phyloP scores from a whole-genome alignment of 2,888 invertebrate genomes.

The Stictocephala bisonia region DNA sequence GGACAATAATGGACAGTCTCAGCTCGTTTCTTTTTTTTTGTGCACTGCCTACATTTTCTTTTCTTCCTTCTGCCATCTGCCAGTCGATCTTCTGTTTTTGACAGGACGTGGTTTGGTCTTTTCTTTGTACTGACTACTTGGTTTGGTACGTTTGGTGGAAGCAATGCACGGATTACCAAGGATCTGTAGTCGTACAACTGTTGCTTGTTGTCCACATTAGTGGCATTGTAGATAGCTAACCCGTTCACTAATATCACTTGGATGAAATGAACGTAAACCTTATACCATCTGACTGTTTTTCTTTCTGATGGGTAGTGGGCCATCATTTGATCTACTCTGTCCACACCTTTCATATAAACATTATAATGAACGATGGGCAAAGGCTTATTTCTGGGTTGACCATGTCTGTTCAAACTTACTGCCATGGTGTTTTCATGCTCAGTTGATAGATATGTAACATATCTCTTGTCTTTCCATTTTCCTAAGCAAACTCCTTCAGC shows the following conservation, averaged over 20 bases:
- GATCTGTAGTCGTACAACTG: background rate
- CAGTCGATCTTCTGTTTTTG: conserved; percentile 18
- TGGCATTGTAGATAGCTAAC: conserved; percentile 3
- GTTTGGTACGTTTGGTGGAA: conserved; percentile 2
- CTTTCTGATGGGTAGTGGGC: conserved; percentile 38
- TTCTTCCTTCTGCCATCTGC: conserved; percentile 30
- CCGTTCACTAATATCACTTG: conserved; percentile 6
- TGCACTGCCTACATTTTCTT: conserved; percentile 20
- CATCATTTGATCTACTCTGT: conserved; percentile 41
- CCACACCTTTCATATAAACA: conserved; percentile 38
- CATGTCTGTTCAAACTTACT: background rate
- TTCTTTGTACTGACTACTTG: conserved; percentile 12
- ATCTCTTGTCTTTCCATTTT: conserved; percentile 8
- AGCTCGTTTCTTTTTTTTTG: conserved; percentile 18
- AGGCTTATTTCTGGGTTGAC: conserved; percentile 20
- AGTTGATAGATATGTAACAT: background rate
- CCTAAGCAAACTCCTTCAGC: background rate
- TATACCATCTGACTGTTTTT: conserved; percentile 42
- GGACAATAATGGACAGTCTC: conserved; percentile 20
- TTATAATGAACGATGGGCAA: background rate
- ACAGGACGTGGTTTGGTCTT: conserved; percentile 8
- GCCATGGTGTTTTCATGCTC: conserved; percentile 28
- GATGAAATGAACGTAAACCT: background rate
- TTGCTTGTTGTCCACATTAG: background rate
- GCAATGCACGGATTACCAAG: conserved; percentile 7